Percentiles rank a stretch among this genome's conserved stretches.
These are phyloP conservation scores for Polydrusus tereticollis DNA, from an alignment of 2,888 invertebrate genomes.

Conservation along the genomic window DNA sequence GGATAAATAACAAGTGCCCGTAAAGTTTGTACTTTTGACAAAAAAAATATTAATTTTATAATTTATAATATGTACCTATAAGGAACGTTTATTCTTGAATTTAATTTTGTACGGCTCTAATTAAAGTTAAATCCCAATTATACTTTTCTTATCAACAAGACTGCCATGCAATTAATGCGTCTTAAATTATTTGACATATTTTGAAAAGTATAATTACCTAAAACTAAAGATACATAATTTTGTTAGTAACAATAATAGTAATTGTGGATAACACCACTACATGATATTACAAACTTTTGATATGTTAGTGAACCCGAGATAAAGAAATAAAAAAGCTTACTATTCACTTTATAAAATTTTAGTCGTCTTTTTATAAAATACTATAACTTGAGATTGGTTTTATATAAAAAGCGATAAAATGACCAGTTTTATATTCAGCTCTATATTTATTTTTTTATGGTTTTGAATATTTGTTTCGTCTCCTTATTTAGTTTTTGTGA, in stretches of 20 bases:
- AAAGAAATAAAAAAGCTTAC: constrained; percentile 17
- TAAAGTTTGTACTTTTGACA: constrained; percentile 17
- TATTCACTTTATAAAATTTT: constrained; percentile 23
- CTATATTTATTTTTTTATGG: neutral
- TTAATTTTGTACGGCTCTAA: too few species aligned
- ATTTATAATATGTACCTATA: too few species aligned
- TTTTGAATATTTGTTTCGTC: neutral
- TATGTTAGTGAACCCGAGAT: constrained; percentile 38
- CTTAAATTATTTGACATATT: neutral
- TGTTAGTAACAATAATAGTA: neutral
- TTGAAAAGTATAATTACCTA: neutral
- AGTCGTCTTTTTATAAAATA: constrained; percentile 30
- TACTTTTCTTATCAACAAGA: too few species aligned
- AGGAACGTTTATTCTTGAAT: too few species aligned
- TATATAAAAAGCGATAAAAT: neutral
- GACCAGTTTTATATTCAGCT: neutral
- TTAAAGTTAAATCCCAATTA: too few species aligned
- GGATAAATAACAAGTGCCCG: constrained; percentile 55
- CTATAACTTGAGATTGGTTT: constrained; percentile 32
- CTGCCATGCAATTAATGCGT: neutral
- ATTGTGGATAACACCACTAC: too few species aligned
- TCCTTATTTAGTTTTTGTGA: neutral
- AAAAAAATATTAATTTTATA: neutral
- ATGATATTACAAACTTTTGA: constrained; percentile 9
- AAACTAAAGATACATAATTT: neutral